These are phyloP conservation scores for Bujurquina vittata DNA, from an alignment of 2,113 vertebrate species.

Conservation along the genomic window DNA sequence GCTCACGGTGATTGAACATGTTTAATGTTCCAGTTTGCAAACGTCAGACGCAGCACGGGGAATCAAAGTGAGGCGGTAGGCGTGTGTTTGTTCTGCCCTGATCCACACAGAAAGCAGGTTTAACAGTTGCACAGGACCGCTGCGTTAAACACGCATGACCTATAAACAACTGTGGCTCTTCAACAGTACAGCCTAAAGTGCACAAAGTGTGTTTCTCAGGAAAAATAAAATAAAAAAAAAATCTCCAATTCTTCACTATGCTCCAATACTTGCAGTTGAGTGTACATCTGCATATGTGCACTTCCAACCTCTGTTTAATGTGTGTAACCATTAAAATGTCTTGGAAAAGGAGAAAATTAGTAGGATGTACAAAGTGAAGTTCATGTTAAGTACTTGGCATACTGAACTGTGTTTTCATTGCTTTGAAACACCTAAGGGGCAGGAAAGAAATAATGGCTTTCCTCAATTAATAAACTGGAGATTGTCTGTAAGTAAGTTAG, in stretches of 20 bases:
- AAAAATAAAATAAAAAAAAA: slow-evolving; percentile 30
- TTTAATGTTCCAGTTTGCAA: background rate
- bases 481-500: slow-evolving; percentile 84
- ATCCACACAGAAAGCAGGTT: slow-evolving; percentile 65
- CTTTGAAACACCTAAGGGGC: slow-evolving; percentile 54
- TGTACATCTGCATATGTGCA: slow-evolving; percentile 22
- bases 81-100: slow-evolving; percentile 39
- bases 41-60: background rate
- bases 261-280: slow-evolving; percentile 46
- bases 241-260: slow-evolving; percentile 56
- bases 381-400: slow-evolving; percentile 66
- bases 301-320: slow-evolving; percentile 51
- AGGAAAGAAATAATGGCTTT: slow-evolving; percentile 61
- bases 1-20: slow-evolving; percentile 1
- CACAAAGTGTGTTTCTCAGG: slow-evolving; percentile 75
- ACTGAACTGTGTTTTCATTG: slow-evolving; percentile 52
- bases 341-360: slow-evolving; percentile 69
- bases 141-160: slow-evolving; percentile 62
- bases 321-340: slow-evolving; percentile 56
- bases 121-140: slow-evolving; percentile 58
- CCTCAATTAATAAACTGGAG: slow-evolving; percentile 72
- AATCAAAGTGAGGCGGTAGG: slow-evolving; percentile 35
- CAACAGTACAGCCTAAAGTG: slow-evolving; percentile 84
- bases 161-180: slow-evolving; percentile 61
- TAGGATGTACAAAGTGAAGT: slow-evolving; percentile 75